Percentiles rank a stretch among this genome's conserved stretches.
phyloP scores from a whole-genome alignment of 2,888 invertebrate genomes.

The Caenorhabditis sp. region DNA sequence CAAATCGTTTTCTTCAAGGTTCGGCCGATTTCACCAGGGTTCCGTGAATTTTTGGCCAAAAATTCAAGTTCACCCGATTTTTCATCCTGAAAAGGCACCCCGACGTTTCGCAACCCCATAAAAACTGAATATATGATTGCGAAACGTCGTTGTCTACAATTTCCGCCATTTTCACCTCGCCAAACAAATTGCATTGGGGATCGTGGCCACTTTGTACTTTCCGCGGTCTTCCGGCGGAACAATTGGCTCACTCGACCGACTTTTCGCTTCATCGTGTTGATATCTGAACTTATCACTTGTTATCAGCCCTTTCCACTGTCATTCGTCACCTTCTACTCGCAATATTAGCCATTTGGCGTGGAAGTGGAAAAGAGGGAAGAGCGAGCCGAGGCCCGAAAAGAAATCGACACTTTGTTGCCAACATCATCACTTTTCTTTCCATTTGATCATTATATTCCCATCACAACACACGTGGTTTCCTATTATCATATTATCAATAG shows the following conservation, averaged over 20 bases:
- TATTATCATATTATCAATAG: neutral
- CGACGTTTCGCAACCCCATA: no score
- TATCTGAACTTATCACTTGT: constrained; percentile 1
- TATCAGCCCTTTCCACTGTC: no score
- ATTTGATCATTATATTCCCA: constrained; percentile 35
- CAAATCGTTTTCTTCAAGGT: no score
- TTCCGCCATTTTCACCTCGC: constrained; percentile 83
- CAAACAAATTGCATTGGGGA: constrained; percentile 94
- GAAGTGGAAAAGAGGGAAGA: neutral
- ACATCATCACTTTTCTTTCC: constrained; percentile 23
- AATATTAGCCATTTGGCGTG: neutral
- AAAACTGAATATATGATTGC: neutral
- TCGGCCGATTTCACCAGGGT: no score
- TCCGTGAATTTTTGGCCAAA: no score
- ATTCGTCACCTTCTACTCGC: neutral
- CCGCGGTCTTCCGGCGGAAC: constrained; percentile 80
- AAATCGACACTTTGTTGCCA: constrained; percentile 7
- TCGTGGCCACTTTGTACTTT: constrained; percentile 93
- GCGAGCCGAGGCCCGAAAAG: no score
- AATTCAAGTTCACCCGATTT: no score
- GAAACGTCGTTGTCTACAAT: neutral
- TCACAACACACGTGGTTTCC: neutral
- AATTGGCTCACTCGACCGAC: neutral
- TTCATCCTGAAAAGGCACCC: no score
- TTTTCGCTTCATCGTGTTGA: constrained; percentile 2